These are phyloP conservation scores for Mesochorus sp. DNA, from an alignment of 2,888 invertebrate species.

Conservation along the genomic window DNA sequence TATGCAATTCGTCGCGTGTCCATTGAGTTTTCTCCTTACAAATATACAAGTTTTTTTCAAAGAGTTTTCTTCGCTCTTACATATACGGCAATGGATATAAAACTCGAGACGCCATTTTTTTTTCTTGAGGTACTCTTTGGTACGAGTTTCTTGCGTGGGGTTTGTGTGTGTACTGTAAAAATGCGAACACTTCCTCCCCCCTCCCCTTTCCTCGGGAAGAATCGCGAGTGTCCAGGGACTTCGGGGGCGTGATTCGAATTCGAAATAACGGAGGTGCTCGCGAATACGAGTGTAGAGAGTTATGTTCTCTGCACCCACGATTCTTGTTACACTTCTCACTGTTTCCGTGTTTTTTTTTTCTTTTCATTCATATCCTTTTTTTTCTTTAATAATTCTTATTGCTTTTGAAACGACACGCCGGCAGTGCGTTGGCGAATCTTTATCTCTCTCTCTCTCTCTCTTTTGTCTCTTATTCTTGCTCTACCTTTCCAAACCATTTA, in stretches of 20 bases:
- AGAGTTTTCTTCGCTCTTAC: no score
- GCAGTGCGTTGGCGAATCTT: not conserved
- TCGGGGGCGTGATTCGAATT: constrained; percentile 65
- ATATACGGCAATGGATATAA: no score
- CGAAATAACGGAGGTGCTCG: constrained; percentile 56
- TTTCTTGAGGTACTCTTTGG: no score
- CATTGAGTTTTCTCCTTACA: no score
- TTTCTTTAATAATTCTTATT: constrained; percentile 9
- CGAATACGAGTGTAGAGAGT: constrained; percentile 14
- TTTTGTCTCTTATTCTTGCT: not conserved
- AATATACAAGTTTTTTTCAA: no score
- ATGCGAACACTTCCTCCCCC: no score
- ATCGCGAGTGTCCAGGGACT: constrained; percentile 39
- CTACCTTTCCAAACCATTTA: constrained; percentile 7
- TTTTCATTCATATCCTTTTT: not conserved
- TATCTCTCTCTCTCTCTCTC: not conserved
- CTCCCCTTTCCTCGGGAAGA: no score
- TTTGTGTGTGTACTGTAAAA: no score
- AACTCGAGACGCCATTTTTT: no score
- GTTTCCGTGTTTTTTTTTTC: constrained; percentile 21
- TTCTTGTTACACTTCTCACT: constrained; percentile 25
- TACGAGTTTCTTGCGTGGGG: no score
- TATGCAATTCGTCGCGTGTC: no score
- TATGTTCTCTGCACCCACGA: constrained; percentile 4
- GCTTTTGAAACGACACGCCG: constrained; percentile 1